Conservation (phyloP, 2,888 invertebrate species). For the Harmothoe impar region DNA sequence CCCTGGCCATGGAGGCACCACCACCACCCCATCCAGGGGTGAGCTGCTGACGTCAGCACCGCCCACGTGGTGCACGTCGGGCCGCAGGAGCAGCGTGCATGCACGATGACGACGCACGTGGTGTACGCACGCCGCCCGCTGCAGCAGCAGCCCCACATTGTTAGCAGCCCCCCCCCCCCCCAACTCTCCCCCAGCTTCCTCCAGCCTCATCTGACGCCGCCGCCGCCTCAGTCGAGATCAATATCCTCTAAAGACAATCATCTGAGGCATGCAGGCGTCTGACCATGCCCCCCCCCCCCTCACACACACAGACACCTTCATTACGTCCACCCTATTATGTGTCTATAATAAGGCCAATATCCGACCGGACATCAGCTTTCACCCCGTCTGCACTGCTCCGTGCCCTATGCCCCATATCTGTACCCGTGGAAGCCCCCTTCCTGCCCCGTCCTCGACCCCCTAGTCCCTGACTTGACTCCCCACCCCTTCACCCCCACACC, state of each 20-base stretch:
- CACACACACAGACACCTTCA: too few species aligned
- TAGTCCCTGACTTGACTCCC: background rate
- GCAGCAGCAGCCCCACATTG: background rate
- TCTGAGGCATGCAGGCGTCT: background rate
- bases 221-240: background rate
- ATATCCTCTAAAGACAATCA: conserved; percentile 24
- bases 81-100: conserved; percentile 19
- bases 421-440: background rate
- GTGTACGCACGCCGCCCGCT: background rate
- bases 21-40: conserved; percentile 42
- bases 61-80: conserved; percentile 14
- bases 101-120: conserved; percentile 52
- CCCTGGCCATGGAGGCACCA: background rate
- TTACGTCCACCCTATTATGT: background rate
- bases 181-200: background rate
- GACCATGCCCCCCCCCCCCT: background rate
- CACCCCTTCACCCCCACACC: background rate
- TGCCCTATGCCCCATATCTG: background rate
- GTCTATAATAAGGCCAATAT: background rate
- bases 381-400: too few species aligned
- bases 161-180: background rate
- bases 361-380: conserved; percentile 14
- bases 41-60: conserved; percentile 36
- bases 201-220: too few species aligned
- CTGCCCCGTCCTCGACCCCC: background rate